Evolutionary conservation across 2,113 vertebrate species (phyloP).

Genomic region (Eublepharis macularius): DNA sequence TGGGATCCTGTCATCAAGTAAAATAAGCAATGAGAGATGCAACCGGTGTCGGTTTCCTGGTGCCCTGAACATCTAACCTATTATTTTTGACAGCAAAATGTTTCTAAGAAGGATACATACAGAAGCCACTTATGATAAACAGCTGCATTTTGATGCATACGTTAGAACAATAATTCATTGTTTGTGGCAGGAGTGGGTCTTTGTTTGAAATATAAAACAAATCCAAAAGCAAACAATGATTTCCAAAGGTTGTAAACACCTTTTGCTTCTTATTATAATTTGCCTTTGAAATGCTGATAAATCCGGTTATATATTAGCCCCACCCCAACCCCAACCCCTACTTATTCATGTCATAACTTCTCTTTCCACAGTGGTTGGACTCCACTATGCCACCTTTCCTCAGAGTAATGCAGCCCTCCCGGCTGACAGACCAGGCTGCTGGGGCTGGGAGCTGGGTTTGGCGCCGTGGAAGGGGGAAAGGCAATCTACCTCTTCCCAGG

Average conservation of each 20-base stretch:
- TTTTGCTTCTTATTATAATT: conserved; percentile 3
- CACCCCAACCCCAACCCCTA: not conserved
- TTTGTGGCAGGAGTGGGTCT: not conserved
- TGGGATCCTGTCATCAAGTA: not conserved
- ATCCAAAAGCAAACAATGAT: conserved; percentile 6
- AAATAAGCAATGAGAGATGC: not conserved
- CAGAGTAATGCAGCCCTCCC: too few species aligned
- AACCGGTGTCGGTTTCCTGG: not conserved
- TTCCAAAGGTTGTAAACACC: conserved; percentile 14
- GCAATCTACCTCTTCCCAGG: too few species aligned
- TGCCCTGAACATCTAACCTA: not conserved
- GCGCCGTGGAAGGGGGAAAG: too few species aligned
- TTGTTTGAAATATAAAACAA: conserved; percentile 10
- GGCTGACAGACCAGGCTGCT: too few species aligned
- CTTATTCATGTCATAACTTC: accelerated
- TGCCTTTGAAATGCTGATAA: conserved; percentile 35
- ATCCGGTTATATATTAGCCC: not conserved
- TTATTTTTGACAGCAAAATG: accelerated
- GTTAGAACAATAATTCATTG: not conserved
- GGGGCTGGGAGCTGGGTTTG: too few species aligned
- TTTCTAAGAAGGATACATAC: not conserved
- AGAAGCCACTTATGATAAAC: not conserved
- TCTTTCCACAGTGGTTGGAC: accelerated
- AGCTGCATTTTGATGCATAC: not conserved
- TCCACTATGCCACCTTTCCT: too few species aligned